Evolutionary conservation across 2,888 invertebrate genomes (phyloP).

Genomic region (Cataglyphis rosenhaueri): DNA sequence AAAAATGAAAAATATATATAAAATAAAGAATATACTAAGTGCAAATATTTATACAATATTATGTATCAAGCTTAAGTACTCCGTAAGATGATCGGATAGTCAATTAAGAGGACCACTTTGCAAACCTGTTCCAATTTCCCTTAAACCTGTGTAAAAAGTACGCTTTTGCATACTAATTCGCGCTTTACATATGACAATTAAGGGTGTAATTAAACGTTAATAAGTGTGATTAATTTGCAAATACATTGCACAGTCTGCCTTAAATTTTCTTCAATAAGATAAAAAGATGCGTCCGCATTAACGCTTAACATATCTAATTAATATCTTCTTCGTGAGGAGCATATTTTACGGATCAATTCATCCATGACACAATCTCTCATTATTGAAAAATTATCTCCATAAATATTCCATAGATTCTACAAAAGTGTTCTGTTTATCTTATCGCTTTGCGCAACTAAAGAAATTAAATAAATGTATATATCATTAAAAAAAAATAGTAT

Average conservation of each 20-base stretch:
- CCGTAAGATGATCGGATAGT: not conserved
- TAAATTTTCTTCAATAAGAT: constrained; percentile 14
- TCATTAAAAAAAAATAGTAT: not conserved
- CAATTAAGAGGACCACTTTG: constrained; percentile 36
- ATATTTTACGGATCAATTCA: constrained; percentile 12
- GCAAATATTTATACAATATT: constrained; percentile 5
- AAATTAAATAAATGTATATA: not conserved
- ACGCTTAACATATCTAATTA: constrained; percentile 28
- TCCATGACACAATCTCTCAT: not conserved
- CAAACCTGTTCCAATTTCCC: constrained; percentile 44
- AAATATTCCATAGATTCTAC: not conserved
- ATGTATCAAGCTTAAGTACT: not conserved
- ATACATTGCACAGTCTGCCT: not conserved
- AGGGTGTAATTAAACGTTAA: constrained; percentile 45
- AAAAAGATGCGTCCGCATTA: constrained; percentile 34
- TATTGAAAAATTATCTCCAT: not conserved
- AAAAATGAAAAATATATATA: not conserved
- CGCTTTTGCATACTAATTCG: constrained; percentile 26
- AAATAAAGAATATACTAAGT: not conserved
- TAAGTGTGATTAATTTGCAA: constrained; percentile 42
- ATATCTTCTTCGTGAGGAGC: constrained; percentile 14
- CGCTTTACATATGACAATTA: constrained; percentile 44
- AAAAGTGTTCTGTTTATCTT: not conserved
- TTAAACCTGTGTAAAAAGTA: constrained; percentile 28
- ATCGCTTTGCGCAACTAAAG: not conserved